A percentile compares a stretch with the other conserved stretches of the same genome.
Conservation (phyloP, 2,113 vertebrate genomes). For the Strix uralensis region DNA sequence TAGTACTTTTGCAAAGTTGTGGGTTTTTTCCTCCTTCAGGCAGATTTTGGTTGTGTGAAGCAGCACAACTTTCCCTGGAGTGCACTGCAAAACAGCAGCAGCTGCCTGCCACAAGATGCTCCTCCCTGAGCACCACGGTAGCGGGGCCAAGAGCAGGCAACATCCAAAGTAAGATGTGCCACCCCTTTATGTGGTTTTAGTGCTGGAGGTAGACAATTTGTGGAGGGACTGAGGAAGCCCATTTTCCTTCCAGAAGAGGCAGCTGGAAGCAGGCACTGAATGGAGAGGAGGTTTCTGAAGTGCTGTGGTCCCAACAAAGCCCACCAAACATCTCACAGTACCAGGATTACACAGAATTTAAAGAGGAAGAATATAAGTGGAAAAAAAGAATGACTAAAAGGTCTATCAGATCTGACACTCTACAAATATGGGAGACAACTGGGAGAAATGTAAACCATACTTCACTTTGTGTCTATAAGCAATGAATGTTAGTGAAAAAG, state of each 20-base stretch:
- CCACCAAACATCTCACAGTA: background rate
- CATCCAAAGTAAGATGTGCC: background rate
- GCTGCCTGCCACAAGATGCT: background rate
- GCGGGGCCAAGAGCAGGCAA: background rate
- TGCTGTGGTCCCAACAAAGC: background rate
- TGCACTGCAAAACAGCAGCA: background rate
- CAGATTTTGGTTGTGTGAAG: background rate
- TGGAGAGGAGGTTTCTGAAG: background rate
- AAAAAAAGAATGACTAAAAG: background rate
- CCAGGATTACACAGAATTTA: background rate
- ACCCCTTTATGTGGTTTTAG: accelerated
- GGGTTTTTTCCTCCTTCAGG: background rate
- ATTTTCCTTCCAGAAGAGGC: background rate
- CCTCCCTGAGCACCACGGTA: accelerated
- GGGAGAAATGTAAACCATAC: background rate
- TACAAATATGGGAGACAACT: background rate
- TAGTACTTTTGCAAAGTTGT: background rate
- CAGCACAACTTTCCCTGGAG: background rate
- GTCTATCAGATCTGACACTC: background rate
- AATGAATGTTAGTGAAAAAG: background rate
- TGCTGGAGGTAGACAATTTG: background rate
- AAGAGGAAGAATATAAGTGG: background rate
- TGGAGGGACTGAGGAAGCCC: background rate
- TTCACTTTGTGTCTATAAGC: background rate
- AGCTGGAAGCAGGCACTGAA: background rate